phyloP scores from a whole-genome alignment of 2,888 invertebrate genomes.

The Epiblema foenella region DNA sequence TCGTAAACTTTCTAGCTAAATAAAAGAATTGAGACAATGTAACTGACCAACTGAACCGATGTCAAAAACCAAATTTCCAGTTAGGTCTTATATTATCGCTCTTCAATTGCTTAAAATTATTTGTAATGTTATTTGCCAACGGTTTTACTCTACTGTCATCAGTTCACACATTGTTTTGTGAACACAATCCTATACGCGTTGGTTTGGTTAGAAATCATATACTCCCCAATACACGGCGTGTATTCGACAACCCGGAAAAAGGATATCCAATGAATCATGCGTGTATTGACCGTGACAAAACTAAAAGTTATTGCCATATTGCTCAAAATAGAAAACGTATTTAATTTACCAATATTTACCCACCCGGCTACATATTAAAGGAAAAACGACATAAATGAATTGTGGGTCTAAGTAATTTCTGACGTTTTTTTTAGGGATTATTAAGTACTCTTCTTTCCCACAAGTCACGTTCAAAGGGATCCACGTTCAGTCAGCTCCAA shows the following conservation, averaged over 20 bases:
- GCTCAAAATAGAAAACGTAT: constrained; percentile 20
- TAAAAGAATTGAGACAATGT: no score
- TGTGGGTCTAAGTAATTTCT: neutral
- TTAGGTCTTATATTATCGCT: no score
- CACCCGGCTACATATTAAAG: neutral
- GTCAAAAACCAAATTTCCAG: no score
- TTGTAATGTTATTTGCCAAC: no score
- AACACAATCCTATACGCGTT: no score
- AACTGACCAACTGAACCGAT: no score
- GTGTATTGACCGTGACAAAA: constrained; percentile 15
- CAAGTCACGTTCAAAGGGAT: constrained; percentile 18
- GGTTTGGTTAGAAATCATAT: no score
- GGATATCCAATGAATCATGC: constrained; percentile 10
- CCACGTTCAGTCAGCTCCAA: neutral
- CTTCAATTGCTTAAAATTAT: no score
- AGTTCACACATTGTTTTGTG: no score
- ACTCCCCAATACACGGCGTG: neutral
- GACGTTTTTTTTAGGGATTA: neutral
- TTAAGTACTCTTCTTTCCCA: constrained; percentile 11
- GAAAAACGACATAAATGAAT: constrained; percentile 2
- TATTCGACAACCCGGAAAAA: constrained; percentile 13
- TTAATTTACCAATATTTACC: constrained; percentile 16
- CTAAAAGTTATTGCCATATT: constrained; percentile 15
- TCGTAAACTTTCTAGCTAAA: no score
- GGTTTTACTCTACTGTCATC: no score